phyloP scores from a whole-genome alignment of 2,888 invertebrate species.

The Perithous albicinctus region DNA sequence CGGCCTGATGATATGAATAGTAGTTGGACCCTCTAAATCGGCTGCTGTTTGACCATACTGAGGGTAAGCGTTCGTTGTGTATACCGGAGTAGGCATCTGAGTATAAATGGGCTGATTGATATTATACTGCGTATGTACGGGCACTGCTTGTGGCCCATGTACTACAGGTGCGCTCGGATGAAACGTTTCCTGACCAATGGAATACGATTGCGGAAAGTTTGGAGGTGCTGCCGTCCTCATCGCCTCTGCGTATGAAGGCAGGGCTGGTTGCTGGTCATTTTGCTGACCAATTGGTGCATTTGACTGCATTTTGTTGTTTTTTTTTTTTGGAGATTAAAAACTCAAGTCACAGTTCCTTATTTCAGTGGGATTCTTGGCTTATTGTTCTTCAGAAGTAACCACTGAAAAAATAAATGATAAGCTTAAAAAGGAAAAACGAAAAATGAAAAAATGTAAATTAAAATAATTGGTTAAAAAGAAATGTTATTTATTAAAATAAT shows the following conservation, averaged over 20 bases:
- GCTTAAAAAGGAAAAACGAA: too few species aligned
- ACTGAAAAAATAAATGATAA: too few species aligned
- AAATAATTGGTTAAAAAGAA: neutral
- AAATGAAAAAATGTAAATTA: neutral
- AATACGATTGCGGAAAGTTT: slow-evolving; percentile 6
- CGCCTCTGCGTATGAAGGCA: slow-evolving; percentile 68
- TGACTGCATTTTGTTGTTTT: slow-evolving; percentile 59
- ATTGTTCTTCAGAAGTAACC: neutral
- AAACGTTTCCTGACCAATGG: slow-evolving; percentile 34
- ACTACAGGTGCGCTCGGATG: slow-evolving; percentile 38
- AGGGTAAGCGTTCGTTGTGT: slow-evolving; percentile 45
- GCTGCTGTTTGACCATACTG: slow-evolving; percentile 50
- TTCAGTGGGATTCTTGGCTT: neutral
- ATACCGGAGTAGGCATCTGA: slow-evolving; percentile 26
- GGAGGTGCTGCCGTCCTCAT: slow-evolving; percentile 44
- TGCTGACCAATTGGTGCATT: slow-evolving; percentile 13
- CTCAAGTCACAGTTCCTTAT: neutral
- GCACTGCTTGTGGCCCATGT: slow-evolving; percentile 22
- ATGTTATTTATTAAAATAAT: too few species aligned
- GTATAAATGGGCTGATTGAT: slow-evolving; percentile 49
- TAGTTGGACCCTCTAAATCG: slow-evolving; percentile 42
- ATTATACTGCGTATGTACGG: slow-evolving; percentile 34
- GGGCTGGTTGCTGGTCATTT: slow-evolving; percentile 45
- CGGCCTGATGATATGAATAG: slow-evolving; percentile 59
- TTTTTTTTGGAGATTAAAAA: slow-evolving; percentile 10